These are phyloP conservation scores for Diprion similis DNA, from an alignment of 1,140 invertebrate genomes.

Conservation along the genomic window DNA sequence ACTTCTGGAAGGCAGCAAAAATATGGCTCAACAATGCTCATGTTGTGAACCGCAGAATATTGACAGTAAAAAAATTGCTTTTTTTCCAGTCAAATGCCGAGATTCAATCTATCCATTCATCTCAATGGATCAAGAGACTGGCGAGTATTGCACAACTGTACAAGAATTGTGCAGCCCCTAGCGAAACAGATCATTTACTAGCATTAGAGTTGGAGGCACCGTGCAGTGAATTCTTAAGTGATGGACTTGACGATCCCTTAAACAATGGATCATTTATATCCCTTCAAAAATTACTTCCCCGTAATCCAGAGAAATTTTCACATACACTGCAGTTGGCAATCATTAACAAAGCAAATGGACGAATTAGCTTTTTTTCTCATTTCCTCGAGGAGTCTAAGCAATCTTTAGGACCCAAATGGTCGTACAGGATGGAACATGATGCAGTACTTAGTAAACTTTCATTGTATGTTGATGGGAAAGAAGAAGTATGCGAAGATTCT, in stretches of 20 bases:
- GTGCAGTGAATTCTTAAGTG: neutral
- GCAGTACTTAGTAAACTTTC: slow-evolving; percentile 29
- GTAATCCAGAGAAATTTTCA: slow-evolving; percentile 46
- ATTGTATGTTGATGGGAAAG: slow-evolving; percentile 29
- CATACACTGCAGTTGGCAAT: slow-evolving; percentile 46
- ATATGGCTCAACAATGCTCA: slow-evolving; percentile 55
- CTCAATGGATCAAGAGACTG: slow-evolving; percentile 26
- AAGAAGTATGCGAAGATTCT: slow-evolving; percentile 40
- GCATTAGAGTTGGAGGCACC: neutral
- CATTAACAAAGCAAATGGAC: slow-evolving; percentile 33
- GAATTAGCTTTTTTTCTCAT: slow-evolving; percentile 38
- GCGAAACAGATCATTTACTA: neutral
- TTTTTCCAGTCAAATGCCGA: slow-evolving; percentile 27
- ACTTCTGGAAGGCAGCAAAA: slow-evolving; percentile 51
- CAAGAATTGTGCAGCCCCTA: neutral
- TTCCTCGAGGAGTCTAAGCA: slow-evolving; percentile 33
- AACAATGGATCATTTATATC: neutral
- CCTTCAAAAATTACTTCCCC: slow-evolving; percentile 48
- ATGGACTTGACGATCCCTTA: neutral
- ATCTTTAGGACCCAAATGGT: slow-evolving; percentile 38
- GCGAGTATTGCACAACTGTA: slow-evolving; percentile 22
- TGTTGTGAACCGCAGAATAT: slow-evolving; percentile 55
- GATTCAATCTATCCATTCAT: slow-evolving; percentile 15
- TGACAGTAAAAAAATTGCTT: slow-evolving; percentile 42
- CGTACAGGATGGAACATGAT: slow-evolving; percentile 40